Evolutionary conservation across 2,888 invertebrate genomes (phyloP).

Genomic region (Drosophila mimetica): DNA sequence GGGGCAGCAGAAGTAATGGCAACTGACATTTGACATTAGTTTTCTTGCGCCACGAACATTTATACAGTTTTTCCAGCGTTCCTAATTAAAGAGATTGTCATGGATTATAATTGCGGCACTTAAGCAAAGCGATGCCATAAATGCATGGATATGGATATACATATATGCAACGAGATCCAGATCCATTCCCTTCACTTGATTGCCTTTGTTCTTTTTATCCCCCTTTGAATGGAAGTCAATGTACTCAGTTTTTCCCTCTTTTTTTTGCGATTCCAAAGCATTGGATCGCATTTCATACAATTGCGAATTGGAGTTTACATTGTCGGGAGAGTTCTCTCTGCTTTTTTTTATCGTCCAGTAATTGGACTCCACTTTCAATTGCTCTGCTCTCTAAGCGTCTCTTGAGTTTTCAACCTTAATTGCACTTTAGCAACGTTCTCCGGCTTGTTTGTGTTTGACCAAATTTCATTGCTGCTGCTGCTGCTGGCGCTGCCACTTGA

Average conservation of each 20-base stretch:
- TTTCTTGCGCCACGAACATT: constrained; percentile 20
- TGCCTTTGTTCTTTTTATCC: background rate
- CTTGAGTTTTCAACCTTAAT: constrained; percentile 43
- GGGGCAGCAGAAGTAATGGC: constrained; percentile 44
- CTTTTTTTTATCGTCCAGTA: constrained; percentile 23
- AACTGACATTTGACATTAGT: constrained; percentile 55
- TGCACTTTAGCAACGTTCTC: constrained; percentile 41
- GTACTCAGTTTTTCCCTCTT: background rate
- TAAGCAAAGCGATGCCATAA: constrained; percentile 15
- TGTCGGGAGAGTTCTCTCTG: constrained; percentile 14
- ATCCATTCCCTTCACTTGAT: constrained; percentile 7
- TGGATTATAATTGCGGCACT: constrained; percentile 36
- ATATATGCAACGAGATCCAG: constrained; percentile 4
- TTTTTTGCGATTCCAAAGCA: background rate
- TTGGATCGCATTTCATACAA: constrained; percentile 40
- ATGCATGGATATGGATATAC: background rate
- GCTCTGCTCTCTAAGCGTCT: constrained; percentile 34
- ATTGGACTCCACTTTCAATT: constrained; percentile 39
- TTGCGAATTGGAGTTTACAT: constrained; percentile 20
- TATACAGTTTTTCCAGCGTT: constrained; percentile 4
- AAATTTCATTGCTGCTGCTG: constrained; percentile 28
- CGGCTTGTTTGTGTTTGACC: constrained; percentile 42
- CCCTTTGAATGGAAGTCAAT: background rate
- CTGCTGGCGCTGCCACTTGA: constrained; percentile 13
- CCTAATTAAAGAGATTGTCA: constrained; percentile 39